A percentile compares a stretch with the other conserved stretches of the same genome.
Evolutionary conservation across 2,888 invertebrate species (phyloP).

Genomic region (Erpobdella octoculata): DNA sequence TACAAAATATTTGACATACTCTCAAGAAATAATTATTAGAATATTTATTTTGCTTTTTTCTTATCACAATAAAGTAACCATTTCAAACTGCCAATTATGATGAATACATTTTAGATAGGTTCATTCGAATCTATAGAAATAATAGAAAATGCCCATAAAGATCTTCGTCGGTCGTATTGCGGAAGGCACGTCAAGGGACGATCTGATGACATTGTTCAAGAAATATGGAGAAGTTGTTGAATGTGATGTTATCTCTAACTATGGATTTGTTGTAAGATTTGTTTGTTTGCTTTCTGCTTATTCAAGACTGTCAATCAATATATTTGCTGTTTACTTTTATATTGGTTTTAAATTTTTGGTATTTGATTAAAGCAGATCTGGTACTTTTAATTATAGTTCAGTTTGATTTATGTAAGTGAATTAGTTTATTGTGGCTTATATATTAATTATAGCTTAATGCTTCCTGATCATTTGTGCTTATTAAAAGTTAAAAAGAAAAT

Average conservation of each 20-base stretch:
- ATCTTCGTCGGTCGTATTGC: slow-evolving; percentile 93
- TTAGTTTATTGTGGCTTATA: not conserved
- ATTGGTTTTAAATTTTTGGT: too few species aligned
- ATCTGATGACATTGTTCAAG: slow-evolving; percentile 83
- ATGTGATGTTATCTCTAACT: slow-evolving; percentile 93
- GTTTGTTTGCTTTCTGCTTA: too few species aligned
- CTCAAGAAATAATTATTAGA: too few species aligned
- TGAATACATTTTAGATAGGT: too few species aligned
- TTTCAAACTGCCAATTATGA: too few species aligned
- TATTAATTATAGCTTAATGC: not conserved
- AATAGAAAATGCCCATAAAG: slow-evolving; percentile 38
- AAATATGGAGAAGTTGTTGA: slow-evolving; percentile 91
- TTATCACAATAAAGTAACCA: too few species aligned
- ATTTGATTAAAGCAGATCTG: too few species aligned
- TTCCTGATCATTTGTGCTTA: not conserved
- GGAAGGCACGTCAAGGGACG: slow-evolving; percentile 82
- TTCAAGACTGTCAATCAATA: too few species aligned
- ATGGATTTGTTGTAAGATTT: slow-evolving; percentile 75
- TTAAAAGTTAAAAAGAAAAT: not conserved
- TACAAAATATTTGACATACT: too few species aligned
- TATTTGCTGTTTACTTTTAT: too few species aligned
- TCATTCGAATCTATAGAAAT: too few species aligned
- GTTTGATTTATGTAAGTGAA: not conserved
- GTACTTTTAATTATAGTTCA: not conserved
- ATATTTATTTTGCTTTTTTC: too few species aligned